These are phyloP conservation scores for Sminthopsis crassicaudata DNA, from an alignment of 2,113 vertebrate species.

Conservation along the genomic window DNA sequence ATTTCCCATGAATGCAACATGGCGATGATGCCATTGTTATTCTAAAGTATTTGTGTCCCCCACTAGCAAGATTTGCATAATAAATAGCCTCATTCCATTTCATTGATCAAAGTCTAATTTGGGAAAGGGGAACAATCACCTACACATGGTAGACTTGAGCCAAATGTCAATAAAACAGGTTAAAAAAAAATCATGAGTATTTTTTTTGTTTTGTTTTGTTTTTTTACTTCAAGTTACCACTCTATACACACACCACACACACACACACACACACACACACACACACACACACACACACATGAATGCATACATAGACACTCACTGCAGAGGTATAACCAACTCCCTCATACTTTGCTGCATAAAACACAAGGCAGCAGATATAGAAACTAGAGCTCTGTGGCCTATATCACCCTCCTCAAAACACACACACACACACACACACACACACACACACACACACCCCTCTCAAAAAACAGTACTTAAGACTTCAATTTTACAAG, in stretches of 20 bases:
- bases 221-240: background rate
- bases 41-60: background rate
- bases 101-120: background rate
- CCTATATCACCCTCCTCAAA: too few species aligned
- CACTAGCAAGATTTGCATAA: background rate
- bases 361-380: too few species aligned
- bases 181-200: background rate
- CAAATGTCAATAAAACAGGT: background rate
- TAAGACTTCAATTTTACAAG: background rate
- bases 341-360: too few species aligned
- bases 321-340: too few species aligned
- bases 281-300: background rate
- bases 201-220: too few species aligned
- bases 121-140: background rate
- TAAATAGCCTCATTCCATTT: background rate
- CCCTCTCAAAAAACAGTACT: background rate
- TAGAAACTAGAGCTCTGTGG: too few species aligned
- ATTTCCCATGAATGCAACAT: background rate
- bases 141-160: background rate
- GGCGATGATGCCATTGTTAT: background rate
- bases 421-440: background rate
- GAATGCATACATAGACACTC: background rate
- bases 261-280: too few species aligned
- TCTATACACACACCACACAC: background rate
- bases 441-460: background rate